phyloP scores from a whole-genome alignment of 2,113 vertebrate genomes.

The Monopterus albus region DNA sequence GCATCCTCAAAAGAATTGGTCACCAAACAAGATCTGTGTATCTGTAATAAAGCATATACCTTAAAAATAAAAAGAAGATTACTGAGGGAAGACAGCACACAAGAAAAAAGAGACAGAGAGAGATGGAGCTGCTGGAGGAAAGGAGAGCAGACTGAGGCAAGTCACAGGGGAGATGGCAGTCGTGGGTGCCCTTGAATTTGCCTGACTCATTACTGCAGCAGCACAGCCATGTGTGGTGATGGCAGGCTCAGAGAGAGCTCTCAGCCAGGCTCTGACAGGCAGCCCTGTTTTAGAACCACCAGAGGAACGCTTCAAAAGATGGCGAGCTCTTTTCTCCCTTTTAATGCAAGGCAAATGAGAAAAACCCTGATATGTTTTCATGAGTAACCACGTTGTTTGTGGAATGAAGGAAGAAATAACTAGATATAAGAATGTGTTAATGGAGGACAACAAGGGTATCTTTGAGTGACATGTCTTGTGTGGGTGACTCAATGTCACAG shows the following conservation, averaged over 20 bases:
- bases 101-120: not conserved
- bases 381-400: slow-evolving; percentile 19
- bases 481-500: slow-evolving; percentile 32
- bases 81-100: not conserved
- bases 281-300: slow-evolving; percentile 52
- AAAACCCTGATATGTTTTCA: slow-evolving; percentile 8
- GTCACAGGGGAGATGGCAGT: slow-evolving; percentile 70
- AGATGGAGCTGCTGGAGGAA: slow-evolving; percentile 44
- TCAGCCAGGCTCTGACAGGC: slow-evolving; percentile 53
- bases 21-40: slow-evolving; percentile 23
- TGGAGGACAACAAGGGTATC: slow-evolving; percentile 2
- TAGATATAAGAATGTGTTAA: not conserved
- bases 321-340: slow-evolving; percentile 15
- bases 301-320: slow-evolving; percentile 55
- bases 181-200: slow-evolving; percentile 80
- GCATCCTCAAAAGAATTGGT: slow-evolving; percentile 20
- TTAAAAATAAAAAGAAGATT: slow-evolving; percentile 18
- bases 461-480: slow-evolving; percentile 50
- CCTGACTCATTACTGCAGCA: slow-evolving; percentile 81
- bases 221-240: slow-evolving; percentile 67
- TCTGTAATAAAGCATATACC: slow-evolving; percentile 49
- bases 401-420: slow-evolving; percentile 16
- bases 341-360: no score
- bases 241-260: slow-evolving; percentile 50
- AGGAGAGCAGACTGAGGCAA: slow-evolving; percentile 53